phyloP scores from a whole-genome alignment of 2,797 vertebrate genomes.

The Liparis tanakae region DNA sequence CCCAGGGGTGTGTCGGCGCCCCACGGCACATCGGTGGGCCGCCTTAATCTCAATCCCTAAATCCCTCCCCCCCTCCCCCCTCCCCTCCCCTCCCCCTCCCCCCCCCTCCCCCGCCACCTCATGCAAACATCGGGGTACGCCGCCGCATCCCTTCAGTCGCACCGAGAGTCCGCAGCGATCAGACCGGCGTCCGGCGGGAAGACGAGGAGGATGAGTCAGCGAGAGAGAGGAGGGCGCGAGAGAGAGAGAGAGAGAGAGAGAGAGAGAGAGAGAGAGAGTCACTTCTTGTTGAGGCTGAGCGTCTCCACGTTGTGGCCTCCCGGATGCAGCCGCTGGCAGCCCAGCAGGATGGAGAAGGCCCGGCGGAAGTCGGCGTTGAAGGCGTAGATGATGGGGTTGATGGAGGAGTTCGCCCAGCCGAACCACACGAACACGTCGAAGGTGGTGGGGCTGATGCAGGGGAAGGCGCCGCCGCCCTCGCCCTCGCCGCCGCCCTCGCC shows the following conservation, averaged over 20 bases:
- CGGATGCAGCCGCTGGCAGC: slow-evolving; percentile 94
- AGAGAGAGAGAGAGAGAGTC: slow-evolving; percentile 69
- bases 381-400: slow-evolving; percentile 99
- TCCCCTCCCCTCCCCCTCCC: slow-evolving; percentile 32
- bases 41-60: slow-evolving; percentile 81
- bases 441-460: slow-evolving; percentile 94
- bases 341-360: slow-evolving; percentile 95
- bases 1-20: slow-evolving; percentile 87
- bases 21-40: slow-evolving; percentile 81
- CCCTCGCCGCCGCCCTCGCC: slow-evolving; percentile 69
- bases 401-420: slow-evolving; percentile 98
- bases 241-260: too few relatives aligned
- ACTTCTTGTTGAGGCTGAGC: slow-evolving; percentile 94
- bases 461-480: slow-evolving; percentile 76
- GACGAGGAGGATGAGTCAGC: slow-evolving; percentile 70
- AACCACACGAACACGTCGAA: slow-evolving; percentile 99
- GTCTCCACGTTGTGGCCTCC: slow-evolving; percentile 91
- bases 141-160: slow-evolving; percentile 53
- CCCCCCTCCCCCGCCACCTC: slow-evolving; percentile 31
- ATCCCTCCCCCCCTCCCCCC: slow-evolving; percentile 65
- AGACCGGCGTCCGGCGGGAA: slow-evolving; percentile 56
- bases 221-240: neutral
- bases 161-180: slow-evolving; percentile 47
- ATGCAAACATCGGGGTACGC: slow-evolving; percentile 46
- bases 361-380: slow-evolving; percentile 99